Evolutionary conservation across 2,888 invertebrate species (phyloP), one percentile per base, ranked within the genome.

Genomic region (Philereme vetulata): DNA sequence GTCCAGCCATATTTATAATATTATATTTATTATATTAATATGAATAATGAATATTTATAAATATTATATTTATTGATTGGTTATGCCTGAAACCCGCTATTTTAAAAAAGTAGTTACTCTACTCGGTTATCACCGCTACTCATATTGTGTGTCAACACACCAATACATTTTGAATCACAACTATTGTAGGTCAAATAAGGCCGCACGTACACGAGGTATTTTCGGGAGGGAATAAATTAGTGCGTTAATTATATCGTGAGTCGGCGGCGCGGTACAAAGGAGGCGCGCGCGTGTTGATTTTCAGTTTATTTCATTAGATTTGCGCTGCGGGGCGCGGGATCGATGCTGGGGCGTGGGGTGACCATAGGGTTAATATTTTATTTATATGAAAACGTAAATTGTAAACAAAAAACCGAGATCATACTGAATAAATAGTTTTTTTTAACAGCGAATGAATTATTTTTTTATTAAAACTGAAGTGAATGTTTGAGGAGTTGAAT

Each of bases 251-350:
- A 86, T 86, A 85, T 86, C 85, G 88, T 85, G 87, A 82, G 77
- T 60, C 70, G 78, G 75, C 38, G 38, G 35, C 21, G 38, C 72
- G 77, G 74, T 67, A 75, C 80, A 81, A 81, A 81, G 78, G 62
- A 51, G 72, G 76, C 75, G 76, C 66, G 71, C 75, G 81, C 84
- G 87, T 92, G 92, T 93, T 92, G 92, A 91, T 90, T 93, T 92
- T 92, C 90, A 90, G 92, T 91, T 92, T 92, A 92, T 92, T 92
- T 92, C 92, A 93, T 92, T 93, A 93, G 90, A 85, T 80, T 78
- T 71, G 76, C 92, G 81, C 92, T 74, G 87, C 91, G 86, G 92
- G 92, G 86, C 74, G 85, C 86, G 76, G 81, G 77, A 78, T 80
- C 76, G 80, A 75, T 71, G 76, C 76, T 70, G 77, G 47, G 56